Evolutionary conservation across 1,140 invertebrate species (phyloP).

Genomic region (Sarcophaga peregrina): DNA sequence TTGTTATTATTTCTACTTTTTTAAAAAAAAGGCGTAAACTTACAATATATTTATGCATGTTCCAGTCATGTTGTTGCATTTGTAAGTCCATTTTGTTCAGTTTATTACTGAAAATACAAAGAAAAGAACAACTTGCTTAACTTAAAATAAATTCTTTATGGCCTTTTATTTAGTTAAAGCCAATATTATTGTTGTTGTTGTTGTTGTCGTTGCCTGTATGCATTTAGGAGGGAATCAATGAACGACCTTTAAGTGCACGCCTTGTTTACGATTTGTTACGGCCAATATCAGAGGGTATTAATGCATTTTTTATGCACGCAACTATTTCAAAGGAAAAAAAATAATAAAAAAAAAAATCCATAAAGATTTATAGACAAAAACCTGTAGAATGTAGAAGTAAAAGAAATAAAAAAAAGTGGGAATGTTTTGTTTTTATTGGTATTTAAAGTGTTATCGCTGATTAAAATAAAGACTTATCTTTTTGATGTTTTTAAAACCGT

Average conservation of each 20-base stretch:
- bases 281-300: neutral
- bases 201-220: neutral
- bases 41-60: neutral
- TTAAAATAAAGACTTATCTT: conserved; percentile 17
- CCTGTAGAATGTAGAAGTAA: neutral
- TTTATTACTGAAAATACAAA: neutral
- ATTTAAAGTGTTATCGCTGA: conserved; percentile 3
- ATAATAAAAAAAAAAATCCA: no score
- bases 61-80: neutral
- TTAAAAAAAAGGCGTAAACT: conserved; percentile 7
- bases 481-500: neutral
- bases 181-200: neutral
- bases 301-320: conserved; percentile 21
- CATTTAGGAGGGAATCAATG: conserved; percentile 1
- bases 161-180: neutral
- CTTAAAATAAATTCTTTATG: neutral
- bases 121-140: neutral
- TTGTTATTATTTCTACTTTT: neutral
- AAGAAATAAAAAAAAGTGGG: neutral
- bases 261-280: conserved; percentile 19
- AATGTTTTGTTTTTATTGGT: neutral
- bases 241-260: conserved; percentile 26
- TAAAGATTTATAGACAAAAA: no score
- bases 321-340: neutral
- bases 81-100: neutral